Evolutionary conservation across 2,797 vertebrate genomes (phyloP).

Genomic region (Nothura maculosa): DNA sequence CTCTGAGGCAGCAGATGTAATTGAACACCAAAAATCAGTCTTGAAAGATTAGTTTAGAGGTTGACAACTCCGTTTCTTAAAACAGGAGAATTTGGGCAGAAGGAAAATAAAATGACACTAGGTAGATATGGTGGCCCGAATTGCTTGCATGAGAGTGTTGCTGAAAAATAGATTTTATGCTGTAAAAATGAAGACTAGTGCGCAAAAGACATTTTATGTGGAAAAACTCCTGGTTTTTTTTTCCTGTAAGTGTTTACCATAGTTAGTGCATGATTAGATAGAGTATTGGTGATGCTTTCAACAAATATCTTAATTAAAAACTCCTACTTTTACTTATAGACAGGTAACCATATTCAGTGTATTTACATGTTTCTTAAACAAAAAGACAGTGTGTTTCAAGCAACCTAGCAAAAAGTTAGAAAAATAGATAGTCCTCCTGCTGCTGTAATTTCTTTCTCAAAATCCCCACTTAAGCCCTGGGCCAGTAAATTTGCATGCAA

Average conservation of each 20-base stretch:
- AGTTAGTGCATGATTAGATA: fast-evolving
- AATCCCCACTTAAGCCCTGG: background rate
- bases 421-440: background rate
- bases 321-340: background rate
- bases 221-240: fast-evolving
- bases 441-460: background rate
- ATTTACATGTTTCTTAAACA: background rate
- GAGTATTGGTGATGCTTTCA: background rate
- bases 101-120: fast-evolving
- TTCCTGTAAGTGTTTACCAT: background rate
- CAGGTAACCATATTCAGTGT: background rate
- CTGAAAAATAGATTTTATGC: background rate
- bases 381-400: background rate
- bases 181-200: background rate
- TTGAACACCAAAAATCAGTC: fast-evolving
- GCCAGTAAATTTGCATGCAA: background rate
- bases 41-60: background rate
- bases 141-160: fast-evolving
- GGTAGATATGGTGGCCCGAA: background rate
- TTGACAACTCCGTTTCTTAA: fast-evolving
- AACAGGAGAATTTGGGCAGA: background rate
- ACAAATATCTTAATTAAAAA: background rate
- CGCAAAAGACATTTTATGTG: background rate
- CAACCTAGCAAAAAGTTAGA: background rate
- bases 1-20: fast-evolving